Evolutionary conservation across 2,113 vertebrate species (phyloP), one percentile per base, ranked within the genome.

Genomic region (Pandion haliaetus): DNA sequence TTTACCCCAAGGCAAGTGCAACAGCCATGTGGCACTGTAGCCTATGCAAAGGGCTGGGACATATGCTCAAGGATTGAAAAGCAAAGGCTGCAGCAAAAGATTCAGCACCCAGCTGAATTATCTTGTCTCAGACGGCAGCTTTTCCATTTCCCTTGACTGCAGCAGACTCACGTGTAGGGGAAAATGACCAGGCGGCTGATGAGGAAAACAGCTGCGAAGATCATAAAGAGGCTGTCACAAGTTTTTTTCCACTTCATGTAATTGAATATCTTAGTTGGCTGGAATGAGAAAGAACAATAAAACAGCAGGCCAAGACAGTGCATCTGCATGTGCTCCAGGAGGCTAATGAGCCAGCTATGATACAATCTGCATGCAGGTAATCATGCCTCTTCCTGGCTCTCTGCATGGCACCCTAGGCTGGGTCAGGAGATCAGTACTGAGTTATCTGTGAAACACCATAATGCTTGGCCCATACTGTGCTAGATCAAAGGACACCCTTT

Each of bases 221-320:
- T 16, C 89, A 99, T 91, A 88, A 99, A 99, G 77, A 99, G 98
- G 18, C 91, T 62, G 93, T 99, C 98, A 62, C 99, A 99, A 2
- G 95, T 98, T 72, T 70, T 98, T 34, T 97, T 98, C 99, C 99
- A 99, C 83, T 98, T 98, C 20, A 98, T 98, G 40, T 99, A 99
- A 96, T 99, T 98, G 82, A 99, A 98, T 98, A 99, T 98, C 97
- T 99, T 99, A 28, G 98, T 98, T 85, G 98, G 98, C 99, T 99
- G 92, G 17, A 96, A 80, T 88, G 50, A 95, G 65, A 97, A 90
- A 93, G 58, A 97, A 82, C 81, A 82, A 57, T 85, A 24, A 76
- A 89, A 42, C 24, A 82, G 42, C 26, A 86, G 54, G 57, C 44
- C 65, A 55, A 45, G 44, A 52, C 31, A 69, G n/a, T 8, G 32